Base-by-base conservation (phyloP, 2,888 invertebrate species). In the Aromia moschata region DNA sequence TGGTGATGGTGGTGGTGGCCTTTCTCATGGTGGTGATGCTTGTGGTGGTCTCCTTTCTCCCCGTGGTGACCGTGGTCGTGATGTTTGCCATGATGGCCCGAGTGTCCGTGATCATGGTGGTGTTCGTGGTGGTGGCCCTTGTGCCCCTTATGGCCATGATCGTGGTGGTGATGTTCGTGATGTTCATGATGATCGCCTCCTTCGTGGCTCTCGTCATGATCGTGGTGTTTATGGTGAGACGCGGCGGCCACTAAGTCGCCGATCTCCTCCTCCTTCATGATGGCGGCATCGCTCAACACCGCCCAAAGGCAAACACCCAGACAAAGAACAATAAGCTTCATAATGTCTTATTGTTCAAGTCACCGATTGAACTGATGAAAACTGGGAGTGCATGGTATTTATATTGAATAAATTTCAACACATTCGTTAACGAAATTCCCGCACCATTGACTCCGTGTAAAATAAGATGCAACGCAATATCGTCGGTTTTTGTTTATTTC, bases 31-130 rank as follows among this genome's bases (percentile, higher is more conserved):
- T 91, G 90, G 70, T 91, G 89, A 51, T 90, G 88, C 76, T 92
- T 91, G 78, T 93, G 90, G 78, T 92, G 91, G 0, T 91, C 91
- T 7, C 89, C 90, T 72, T 91, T 88, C 71, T 92, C 91, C 56
- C 86, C 87, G 78, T 91, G 89, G 74, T 91, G 89, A 7, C 90
- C 90, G 59, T 87, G 88, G 73, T 92, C 89, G 71, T 91, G 89
- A 70, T 92, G 89, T 73, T 91, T 90, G 20, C 89, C 92, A 73
- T 92, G 88, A 58, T 79, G 79, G n/a, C 92, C 91, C 72, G 91
- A 89, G 40, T 90, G 90, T 4, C 88, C 91, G 74, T 92, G 89
- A 66, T 92, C 89, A 82, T 90, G 90, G 73, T 91, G 90, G 74
- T 91, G 90, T 68, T 88, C 85, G 16, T 86, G 58, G 44, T 77